Evolutionary conservation across 2,888 invertebrate genomes (phyloP), one percentile per base, ranked within the genome.

Genomic region (Melikaiella ostensackeni): DNA sequence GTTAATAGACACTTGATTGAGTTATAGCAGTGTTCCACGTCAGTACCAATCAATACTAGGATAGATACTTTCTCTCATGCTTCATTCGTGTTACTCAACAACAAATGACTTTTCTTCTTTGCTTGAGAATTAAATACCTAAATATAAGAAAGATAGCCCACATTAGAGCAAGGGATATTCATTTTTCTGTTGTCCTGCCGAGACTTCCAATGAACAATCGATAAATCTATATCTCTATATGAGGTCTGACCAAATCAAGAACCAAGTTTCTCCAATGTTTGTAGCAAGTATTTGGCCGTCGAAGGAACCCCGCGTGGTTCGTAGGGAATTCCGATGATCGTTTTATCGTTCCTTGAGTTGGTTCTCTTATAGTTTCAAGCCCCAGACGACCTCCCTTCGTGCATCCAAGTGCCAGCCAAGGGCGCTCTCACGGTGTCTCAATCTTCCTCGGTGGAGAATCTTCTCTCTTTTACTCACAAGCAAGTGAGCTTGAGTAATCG

Each of bases 201-300:
- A 24, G 13, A 63, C 33, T 13, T 38, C 19, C 42, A 64, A 13
- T 64, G 46, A 66, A 50, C 30, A 46, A 78, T 80, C 80, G 76
- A 78, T 80, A 80, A 80, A 75, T 74, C 75, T 76, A 78, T 75
- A 74, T 76, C 80, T 21, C 80, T 75, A 76, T 76, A 78, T 80
- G 80, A 77, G 78, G 78, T 78, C 80, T 61, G 76, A 75, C 76
- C 75, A 78, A 76, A 78, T 80, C 76, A 80, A 80, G 73, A 76
- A 74, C 63, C 75, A 70, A 76, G 77, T 79, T 79, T 75, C 75
- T 75, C 73, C 77, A 77, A 77, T 75, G 76, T 78, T 75, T 78
- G n/a, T 70, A 8, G 70, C n/a, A 76, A 76, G 80, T 70, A 73
- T 73, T 76, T 70, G 61, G 73, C 77, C 79, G 46, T 62, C 46